These are phyloP conservation scores for Hyaena hyaena DNA, from an alignment of 2,113 vertebrate genomes.

Conservation along the genomic window DNA sequence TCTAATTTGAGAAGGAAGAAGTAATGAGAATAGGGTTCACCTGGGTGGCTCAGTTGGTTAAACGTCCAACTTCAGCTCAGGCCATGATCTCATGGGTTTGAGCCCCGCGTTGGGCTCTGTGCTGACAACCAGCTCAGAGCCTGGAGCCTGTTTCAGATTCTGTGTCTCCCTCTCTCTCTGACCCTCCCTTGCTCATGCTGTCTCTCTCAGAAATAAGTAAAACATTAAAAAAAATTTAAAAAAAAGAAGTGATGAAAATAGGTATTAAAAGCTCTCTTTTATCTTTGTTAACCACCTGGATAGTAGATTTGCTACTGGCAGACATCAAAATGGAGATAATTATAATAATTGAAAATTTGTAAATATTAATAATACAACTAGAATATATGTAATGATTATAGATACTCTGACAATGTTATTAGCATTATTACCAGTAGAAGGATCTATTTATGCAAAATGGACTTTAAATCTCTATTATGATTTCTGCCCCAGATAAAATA, in stretches of 20 bases:
- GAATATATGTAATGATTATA: neutral
- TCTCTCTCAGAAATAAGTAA: no score
- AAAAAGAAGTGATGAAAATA: neutral
- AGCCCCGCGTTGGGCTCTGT: no score
- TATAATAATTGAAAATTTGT: neutral
- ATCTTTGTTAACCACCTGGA: neutral
- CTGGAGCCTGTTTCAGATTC: no score
- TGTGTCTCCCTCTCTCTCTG: no score
- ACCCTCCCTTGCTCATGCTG: no score
- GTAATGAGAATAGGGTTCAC: no score
- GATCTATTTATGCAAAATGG: neutral
- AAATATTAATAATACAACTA: neutral
- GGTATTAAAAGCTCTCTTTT: neutral
- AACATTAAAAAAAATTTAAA: no score
- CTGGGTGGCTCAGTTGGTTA: no score
- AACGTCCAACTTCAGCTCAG: no score
- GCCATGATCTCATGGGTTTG: no score
- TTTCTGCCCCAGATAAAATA: neutral
- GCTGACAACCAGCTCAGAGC: no score
- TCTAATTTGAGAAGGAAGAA: neutral
- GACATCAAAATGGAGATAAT: conserved; percentile 31
- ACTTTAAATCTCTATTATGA: neutral
- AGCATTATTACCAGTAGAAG: neutral
- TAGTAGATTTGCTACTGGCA: neutral
- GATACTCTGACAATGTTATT: neutral